Conservation (phyloP, 23 tunicate species). For the Styela clava region DNA sequence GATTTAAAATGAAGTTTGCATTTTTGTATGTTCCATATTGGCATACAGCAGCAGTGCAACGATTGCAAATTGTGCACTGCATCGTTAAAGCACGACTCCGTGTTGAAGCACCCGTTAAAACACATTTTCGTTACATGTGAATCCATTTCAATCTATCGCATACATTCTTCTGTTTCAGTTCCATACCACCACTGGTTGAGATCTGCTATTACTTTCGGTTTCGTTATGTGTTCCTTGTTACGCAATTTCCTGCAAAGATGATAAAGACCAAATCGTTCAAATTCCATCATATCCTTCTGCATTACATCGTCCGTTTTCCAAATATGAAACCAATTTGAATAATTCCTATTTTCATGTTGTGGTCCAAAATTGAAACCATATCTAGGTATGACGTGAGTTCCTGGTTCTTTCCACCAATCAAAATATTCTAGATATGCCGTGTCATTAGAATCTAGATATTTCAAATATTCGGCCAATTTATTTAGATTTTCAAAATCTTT, state of each 20-base stretch:
- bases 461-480: conserved; percentile 34
- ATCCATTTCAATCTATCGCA: too few species aligned
- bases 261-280: conserved; percentile 21
- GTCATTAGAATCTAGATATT: conserved; percentile 37
- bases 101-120: too few species aligned
- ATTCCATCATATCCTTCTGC: conserved; percentile 1
- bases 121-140: too few species aligned
- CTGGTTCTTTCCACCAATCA: conserved; percentile 58
- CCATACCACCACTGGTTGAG: conserved; percentile 19
- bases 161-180: conserved; percentile 2
- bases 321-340: neutral
- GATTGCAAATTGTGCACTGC: too few species aligned
- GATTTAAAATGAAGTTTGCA: too few species aligned
- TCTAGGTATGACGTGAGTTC: conserved; percentile 31
- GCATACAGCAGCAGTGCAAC: too few species aligned
- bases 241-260: conserved; percentile 12
- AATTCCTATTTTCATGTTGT: neutral
- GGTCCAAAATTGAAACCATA: conserved; percentile 27
- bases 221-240: neutral
- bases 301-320: neutral
- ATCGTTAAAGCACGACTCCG: too few species aligned
- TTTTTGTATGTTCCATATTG: too few species aligned
- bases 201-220: neutral
- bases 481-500: conserved; percentile 52
- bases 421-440: conserved; percentile 63